Base-by-base conservation (phyloP, 2,888 invertebrate genomes). In the Tipula unca region DNA sequence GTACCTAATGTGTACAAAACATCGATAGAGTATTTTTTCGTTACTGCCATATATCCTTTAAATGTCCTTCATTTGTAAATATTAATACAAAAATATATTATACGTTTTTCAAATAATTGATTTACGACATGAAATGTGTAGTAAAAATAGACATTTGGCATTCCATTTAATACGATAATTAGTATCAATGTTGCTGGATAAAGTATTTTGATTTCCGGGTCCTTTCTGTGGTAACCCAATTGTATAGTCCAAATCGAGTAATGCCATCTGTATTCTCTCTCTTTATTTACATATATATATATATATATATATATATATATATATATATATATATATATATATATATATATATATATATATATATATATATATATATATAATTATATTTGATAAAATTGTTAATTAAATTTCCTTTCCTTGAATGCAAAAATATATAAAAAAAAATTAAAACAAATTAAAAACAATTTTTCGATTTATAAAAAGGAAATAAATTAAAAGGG, bases 321-420 rank as follows among this genome's bases (percentile, higher is more conserved):
- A 86, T 35, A 48, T 32, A 86, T 85, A 85, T 86, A 85, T 86
- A 85, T 84, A 83, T 86, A 86, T 86, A 48, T 39, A 82, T n/a
- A 84, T 42, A 86, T 84, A 86, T 48, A 85, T 35, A 35, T 35
- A 35, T 35, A 35, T 35, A 35, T 35, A 35, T 35, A 35, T 35
- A 35, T 35, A 35, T 35, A 35, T 35, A 35, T 86, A 35, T 32
- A 35, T 86, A 85, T 85, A 82, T 85, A 36, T 87, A 86, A 86
- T 85, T 86, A 85, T 83, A 17, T 17, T 17, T n/a, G n/a, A n/a
- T n/a, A 17, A 48, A n/a, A 48, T 17, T 48, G 3, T 17, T 48
- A 48, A 48, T 48, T 48, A 48, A 6, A 48, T 17, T 48, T 48
- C 48, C 17, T 48, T 17, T 48, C 5, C 17, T 48, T 48, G 17